A percentile compares a stretch with the other conserved stretches of the same genome.
phyloP scores from a whole-genome alignment of 1,140 invertebrate species.

The Drosophila lacertosa region DNA sequence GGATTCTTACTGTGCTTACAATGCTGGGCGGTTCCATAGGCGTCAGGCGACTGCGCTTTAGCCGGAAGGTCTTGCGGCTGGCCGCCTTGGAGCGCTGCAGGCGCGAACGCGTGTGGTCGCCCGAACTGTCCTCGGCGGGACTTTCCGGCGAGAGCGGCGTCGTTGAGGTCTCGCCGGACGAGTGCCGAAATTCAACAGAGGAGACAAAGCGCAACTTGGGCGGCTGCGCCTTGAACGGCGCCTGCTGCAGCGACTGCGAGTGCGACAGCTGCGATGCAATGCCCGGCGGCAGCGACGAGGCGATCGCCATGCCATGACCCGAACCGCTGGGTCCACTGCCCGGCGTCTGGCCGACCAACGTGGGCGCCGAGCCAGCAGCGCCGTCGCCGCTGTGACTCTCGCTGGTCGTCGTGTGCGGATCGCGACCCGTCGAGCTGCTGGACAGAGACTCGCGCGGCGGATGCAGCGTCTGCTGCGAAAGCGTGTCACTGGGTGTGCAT shows the following conservation, averaged over 20 bases:
- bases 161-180: constrained; percentile 88
- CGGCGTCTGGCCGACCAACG: constrained; percentile 59
- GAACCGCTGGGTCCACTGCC: constrained; percentile 52
- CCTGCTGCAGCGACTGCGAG: constrained; percentile 80
- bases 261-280: constrained; percentile 75
- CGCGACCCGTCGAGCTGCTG: constrained; percentile 79
- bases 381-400: constrained; percentile 81
- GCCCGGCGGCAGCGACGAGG: constrained; percentile 59
- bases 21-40: constrained; percentile 80
- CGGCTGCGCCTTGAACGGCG: constrained; percentile 83
- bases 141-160: constrained; percentile 90
- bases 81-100: constrained; percentile 96
- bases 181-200: constrained; percentile 84
- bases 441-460: constrained; percentile 82
- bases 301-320: constrained; percentile 57
- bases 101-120: constrained; percentile 87
- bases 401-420: constrained; percentile 82
- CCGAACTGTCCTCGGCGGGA: constrained; percentile 88
- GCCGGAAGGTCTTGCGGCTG: constrained; percentile 96
- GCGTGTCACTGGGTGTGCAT: constrained; percentile 82
- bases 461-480: constrained; percentile 83
- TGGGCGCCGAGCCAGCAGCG: constrained; percentile 74
- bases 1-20: constrained; percentile 52
- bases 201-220: constrained; percentile 91
- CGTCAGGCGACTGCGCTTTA: constrained; percentile 89